Base-by-base conservation (phyloP, 2,113 vertebrate genomes). In the Climacteris rufus region DNA sequence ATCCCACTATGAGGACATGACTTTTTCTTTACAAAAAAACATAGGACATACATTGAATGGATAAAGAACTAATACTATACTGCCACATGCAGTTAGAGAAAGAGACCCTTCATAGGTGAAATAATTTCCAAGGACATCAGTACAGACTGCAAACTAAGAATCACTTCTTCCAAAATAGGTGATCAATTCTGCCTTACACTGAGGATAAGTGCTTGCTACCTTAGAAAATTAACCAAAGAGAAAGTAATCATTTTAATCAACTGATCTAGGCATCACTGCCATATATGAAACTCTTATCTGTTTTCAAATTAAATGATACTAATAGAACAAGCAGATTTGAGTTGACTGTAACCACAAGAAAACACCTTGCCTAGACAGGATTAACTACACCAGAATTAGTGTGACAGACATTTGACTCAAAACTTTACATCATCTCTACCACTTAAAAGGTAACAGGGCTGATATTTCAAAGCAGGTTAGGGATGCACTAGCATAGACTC, bases 11-110 rank as follows among this genome's bases (percentile, higher is more conserved):
- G 25, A 70, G 15, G 27, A 63, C 13, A 33, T 1, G 16, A 22
- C 23, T 19, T 57, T 63, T 39, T 40, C 30, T 57, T 35, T 45
- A 82, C 49, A 82, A 45, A 94, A 94, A 69, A 61, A 2, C 13
- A 52, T 0, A 63, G n/a, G 24, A 56, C 24, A 44, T 3, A 37
- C 33, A 35, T 0, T 25, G 23, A 56, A 87, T 24, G 5, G 16
- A 45, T 60, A 28, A 69, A 86, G 24, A 83, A 31, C 23, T 42
- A 31, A 63, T 21, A 70, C 4, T 27, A 72, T 13, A 83, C 21
- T 35, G 42, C 15, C 27, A 42, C 35, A 40, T n/a, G 22, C 47
- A 87, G 45, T 57, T 31, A 74, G 31, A 59, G 15, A 70, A 13
- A 83, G 25, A 92, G 35, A 69, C 2, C 14, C 27, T 50, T 50